Percentiles rank a stretch among this genome's conserved stretches.
Evolutionary conservation across 2,113 vertebrate species (phyloP).

Genomic region (Miniopterus natalensis): DNA sequence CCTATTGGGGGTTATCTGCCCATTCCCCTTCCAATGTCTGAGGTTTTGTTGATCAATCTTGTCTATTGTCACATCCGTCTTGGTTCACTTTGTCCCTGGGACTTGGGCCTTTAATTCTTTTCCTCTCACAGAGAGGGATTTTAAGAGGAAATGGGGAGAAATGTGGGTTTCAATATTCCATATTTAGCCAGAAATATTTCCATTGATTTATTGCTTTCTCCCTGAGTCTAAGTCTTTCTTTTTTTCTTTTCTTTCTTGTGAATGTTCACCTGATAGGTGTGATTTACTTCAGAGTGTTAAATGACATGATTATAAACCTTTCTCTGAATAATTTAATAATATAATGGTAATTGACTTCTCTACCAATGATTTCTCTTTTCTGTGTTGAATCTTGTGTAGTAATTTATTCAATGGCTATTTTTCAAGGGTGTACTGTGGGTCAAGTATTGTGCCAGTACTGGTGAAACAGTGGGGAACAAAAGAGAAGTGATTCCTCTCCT

Average conservation of each 20-base stretch:
- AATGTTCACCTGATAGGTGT: neutral
- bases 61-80: neutral
- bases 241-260: neutral
- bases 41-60: neutral
- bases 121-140: neutral
- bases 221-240: neutral
- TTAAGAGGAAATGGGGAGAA: neutral
- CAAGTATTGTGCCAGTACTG: neutral
- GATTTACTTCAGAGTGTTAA: constrained; percentile 4
- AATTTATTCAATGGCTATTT: neutral
- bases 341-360: neutral
- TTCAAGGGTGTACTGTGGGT: neutral
- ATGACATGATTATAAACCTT: neutral
- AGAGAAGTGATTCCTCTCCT: neutral
- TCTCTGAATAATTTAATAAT: neutral
- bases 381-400: neutral
- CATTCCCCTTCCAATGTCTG: neutral
- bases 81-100: neutral
- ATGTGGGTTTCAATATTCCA: neutral
- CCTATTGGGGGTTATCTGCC: neutral
- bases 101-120: neutral
- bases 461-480: neutral
- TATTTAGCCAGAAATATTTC: neutral
- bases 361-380: neutral
- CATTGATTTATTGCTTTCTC: neutral